Evolutionary conservation across 2,113 vertebrate genomes (phyloP).

Genomic region (Protomyctophum bolini): DNA sequence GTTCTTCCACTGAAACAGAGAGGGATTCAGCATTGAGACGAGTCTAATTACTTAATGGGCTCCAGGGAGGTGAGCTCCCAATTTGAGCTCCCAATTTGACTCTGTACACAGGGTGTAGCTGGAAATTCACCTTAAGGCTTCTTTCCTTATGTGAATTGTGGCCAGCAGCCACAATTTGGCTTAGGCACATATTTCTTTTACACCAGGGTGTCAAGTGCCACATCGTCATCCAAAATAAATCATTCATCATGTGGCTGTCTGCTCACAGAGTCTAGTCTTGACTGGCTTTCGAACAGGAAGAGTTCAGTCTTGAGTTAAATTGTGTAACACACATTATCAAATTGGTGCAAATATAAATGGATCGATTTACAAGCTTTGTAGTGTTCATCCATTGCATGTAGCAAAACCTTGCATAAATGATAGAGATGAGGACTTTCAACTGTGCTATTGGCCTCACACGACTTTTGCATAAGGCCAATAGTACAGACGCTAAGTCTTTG

Average conservation of each 20-base stretch:
- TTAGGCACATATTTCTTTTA: slow-evolving; percentile 30
- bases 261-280: slow-evolving; percentile 19
- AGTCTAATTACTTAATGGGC: slow-evolving; percentile 13
- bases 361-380: too few species aligned
- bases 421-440: not conserved
- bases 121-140: slow-evolving; percentile 4
- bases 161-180: slow-evolving; percentile 11
- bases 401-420: not conserved
- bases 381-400: too few species aligned
- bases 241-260: slow-evolving; percentile 48
- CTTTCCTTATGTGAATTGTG: slow-evolving; percentile 13
- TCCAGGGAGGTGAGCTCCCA: slow-evolving; percentile 29
- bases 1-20: not conserved
- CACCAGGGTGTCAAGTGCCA: slow-evolving; percentile 33
- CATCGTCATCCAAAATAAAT: slow-evolving; percentile 52
- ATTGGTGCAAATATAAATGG: too few species aligned
- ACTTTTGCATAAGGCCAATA: not conserved
- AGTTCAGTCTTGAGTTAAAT: slow-evolving; percentile 38
- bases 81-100: slow-evolving; percentile 40
- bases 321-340: not conserved
- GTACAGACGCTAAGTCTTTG: slow-evolving; percentile 1
- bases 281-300: slow-evolving; percentile 30
- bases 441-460: not conserved
- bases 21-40: slow-evolving; percentile 4
- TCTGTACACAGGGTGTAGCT: slow-evolving; percentile 1